phyloP scores from a whole-genome alignment of 2,888 invertebrate genomes.

The Rhyacophila evoluta region DNA sequence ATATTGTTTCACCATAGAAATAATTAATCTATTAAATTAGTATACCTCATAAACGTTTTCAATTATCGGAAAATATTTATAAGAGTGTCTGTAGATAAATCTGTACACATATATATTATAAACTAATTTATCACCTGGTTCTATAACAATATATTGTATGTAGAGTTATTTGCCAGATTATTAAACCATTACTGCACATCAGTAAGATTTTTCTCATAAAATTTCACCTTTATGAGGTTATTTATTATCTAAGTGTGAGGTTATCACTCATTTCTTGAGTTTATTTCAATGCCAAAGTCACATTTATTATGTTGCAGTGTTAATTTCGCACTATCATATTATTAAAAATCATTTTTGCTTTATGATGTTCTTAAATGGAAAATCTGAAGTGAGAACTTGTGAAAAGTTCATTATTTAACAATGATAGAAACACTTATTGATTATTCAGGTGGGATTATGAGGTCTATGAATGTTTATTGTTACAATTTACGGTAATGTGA shows the following conservation, averaged over 20 bases:
- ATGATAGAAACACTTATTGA: not conserved
- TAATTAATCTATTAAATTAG: too few species aligned
- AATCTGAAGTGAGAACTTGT: not conserved
- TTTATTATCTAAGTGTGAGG: conserved; percentile 22
- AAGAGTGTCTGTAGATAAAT: too few species aligned
- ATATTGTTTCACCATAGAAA: too few species aligned
- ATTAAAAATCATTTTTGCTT: not conserved
- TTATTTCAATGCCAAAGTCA: conserved; percentile 2
- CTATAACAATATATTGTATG: not conserved
- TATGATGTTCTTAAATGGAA: not conserved
- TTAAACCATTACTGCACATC: not conserved
- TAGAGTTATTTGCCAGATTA: too few species aligned
- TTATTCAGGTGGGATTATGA: conserved; percentile 2
- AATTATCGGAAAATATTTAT: too few species aligned
- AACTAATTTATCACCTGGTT: not conserved
- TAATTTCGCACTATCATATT: not conserved
- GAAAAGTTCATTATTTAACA: not conserved
- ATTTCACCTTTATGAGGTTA: conserved; percentile 28
- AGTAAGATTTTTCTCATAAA: not conserved
- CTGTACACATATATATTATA: too few species aligned
- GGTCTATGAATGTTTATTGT: not conserved
- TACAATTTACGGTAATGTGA: not conserved
- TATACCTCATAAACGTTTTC: too few species aligned
- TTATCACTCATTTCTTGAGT: not conserved
- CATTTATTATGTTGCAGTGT: not conserved